Percentiles rank a stretch among this genome's conserved stretches.
phyloP scores from a whole-genome alignment of 2,797 vertebrate genomes.

The Antrozous pallidus region DNA sequence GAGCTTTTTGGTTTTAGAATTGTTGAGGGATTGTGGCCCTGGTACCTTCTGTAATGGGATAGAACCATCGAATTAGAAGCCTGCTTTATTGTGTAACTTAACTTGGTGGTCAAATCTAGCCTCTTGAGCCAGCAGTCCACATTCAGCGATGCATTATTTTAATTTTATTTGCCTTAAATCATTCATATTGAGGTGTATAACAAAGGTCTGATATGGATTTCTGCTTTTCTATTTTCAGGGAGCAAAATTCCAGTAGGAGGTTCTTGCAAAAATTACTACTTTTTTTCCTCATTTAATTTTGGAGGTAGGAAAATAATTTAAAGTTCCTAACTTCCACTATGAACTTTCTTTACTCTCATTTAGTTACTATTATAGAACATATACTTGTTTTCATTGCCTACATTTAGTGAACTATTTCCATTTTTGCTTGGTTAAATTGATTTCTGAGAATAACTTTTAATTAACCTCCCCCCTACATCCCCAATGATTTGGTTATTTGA shows the following conservation, averaged over 20 bases:
- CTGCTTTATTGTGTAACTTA: background rate
- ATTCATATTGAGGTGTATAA: background rate
- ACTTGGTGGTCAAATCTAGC: background rate
- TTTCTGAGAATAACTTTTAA: conserved; percentile 40
- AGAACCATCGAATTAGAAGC: background rate
- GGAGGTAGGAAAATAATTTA: background rate
- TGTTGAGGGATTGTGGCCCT: background rate
- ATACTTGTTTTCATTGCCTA: background rate
- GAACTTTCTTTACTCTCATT: background rate
- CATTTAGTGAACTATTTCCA: background rate
- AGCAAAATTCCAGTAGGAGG: background rate
- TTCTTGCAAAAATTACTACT: background rate
- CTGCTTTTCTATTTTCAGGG: background rate
- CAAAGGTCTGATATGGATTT: background rate
- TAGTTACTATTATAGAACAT: background rate
- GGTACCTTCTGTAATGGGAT: background rate
- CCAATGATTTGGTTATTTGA: conserved; percentile 30
- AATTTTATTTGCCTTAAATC: background rate
- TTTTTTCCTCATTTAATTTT: background rate
- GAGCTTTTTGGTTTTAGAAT: background rate
- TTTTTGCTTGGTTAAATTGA: background rate
- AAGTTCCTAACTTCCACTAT: background rate
- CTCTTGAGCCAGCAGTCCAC: background rate
- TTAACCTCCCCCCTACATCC: background rate
- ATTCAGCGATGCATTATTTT: background rate